Percentiles rank a stretch among this genome's conserved stretches.
Evolutionary conservation across 2,797 vertebrate species (phyloP).

Genomic region (Nyctalus aviator): DNA sequence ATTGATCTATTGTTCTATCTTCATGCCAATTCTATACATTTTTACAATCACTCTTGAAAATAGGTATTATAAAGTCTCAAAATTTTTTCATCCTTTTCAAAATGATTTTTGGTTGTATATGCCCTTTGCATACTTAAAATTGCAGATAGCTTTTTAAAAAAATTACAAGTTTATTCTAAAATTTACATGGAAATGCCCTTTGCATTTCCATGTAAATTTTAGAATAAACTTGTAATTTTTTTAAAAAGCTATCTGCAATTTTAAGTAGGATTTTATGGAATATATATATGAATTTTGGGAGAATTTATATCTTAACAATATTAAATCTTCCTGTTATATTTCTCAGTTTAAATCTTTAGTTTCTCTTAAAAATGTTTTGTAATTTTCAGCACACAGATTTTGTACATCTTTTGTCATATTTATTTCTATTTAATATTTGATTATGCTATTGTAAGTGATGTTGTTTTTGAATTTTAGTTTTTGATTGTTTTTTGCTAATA

Average conservation of each 20-base stretch:
- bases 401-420: neutral
- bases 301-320: neutral
- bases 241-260: neutral
- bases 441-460: neutral
- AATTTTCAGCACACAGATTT: neutral
- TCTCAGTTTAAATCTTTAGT: neutral
- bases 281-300: neutral
- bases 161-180: too few relatives aligned
- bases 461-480: neutral
- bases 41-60: neutral
- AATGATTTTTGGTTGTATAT: neutral
- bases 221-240: neutral
- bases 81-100: neutral
- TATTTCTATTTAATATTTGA: neutral
- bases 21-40: neutral
- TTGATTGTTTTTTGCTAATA: neutral
- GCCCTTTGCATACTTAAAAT: neutral
- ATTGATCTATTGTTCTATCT: too few relatives aligned
- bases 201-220: neutral
- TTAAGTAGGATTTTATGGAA: neutral
- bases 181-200: too few relatives aligned
- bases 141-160: too few relatives aligned
- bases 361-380: neutral
- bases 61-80: neutral
- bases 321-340: neutral